Base-by-base conservation (phyloP, 2,113 vertebrate genomes). In the Ibidorhyncha struthersii region DNA sequence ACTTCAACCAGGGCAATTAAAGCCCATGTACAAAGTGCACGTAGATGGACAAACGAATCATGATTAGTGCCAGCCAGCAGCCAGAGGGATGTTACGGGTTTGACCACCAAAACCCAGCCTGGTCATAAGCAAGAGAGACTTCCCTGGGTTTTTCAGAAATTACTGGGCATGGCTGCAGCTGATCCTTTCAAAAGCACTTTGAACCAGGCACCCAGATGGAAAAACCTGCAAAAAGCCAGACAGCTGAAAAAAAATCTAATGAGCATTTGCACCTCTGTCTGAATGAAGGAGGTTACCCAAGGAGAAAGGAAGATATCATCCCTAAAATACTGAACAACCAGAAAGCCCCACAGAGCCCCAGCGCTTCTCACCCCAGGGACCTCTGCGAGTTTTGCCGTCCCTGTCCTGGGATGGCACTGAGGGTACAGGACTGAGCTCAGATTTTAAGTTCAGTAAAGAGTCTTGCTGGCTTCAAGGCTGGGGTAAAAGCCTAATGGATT, bases 381-480 rank as follows among this genome's bases (percentile, higher is more conserved):
- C 0, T 1, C 4, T 19, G 13, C 0, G 1, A 79, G 14, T 76
- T 80, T 38, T 81, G 20, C 10, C 4, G 8, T 47, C 55, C 47
- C 25, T 79, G 12, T 71, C 32, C 47, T 59, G 19, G 7, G 26
- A 11, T 76, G 29, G 41, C 26, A 23, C 4, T 32, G 40, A 59
- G 11, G 5, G 3, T 47, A n/a, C 16, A 55, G n/a, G 17, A 62
- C 2, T 88, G 41, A 74, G 27, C 32, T 79, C 25, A 32, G 69
- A 50, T 82, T 94, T 85, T 79, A 55, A 67, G 27, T 8, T 47
- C 52, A 69, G 29, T 32, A 38, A 19, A 47, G 16, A 20, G 22
- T 25, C 49, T 8, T 67, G 38, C 38, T 76, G 38, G 32, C 38
- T 76, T 65, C 40, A 55, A 38, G 49, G 22, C 29, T 65, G 32